These are phyloP conservation scores for Hyles euphorbiae DNA, from an alignment of 1,140 invertebrate species.

Conservation along the genomic window DNA sequence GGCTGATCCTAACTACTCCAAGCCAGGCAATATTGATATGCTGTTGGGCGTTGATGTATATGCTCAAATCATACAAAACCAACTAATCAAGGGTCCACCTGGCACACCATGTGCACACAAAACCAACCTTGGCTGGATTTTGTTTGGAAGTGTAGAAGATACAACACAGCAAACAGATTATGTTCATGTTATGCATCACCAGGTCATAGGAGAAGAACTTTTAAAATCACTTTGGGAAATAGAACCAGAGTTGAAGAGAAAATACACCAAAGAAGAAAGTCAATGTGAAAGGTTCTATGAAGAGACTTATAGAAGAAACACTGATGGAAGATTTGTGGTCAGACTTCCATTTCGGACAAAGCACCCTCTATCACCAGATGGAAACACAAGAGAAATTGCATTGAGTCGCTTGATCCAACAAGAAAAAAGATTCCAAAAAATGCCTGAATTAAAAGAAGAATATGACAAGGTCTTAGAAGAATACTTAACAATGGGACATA, in stretches of 20 bases:
- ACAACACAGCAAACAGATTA: conserved; percentile 6
- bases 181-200: conserved; percentile 21
- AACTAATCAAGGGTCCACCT: conserved; percentile 29
- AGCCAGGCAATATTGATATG: conserved; percentile 30
- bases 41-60: conserved; percentile 33
- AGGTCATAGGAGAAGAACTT: conserved; percentile 21
- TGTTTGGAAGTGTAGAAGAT: conserved; percentile 27
- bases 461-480: conserved; percentile 47
- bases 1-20: conserved; percentile 28
- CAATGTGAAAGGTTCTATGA: conserved; percentile 27
- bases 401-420: conserved; percentile 26
- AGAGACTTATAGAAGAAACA: conserved; percentile 20
- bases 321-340: conserved; percentile 22
- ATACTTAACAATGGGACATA: conserved; percentile 44
- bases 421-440: conserved; percentile 31
- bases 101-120: conserved; percentile 33
- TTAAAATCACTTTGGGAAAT: conserved; percentile 27
- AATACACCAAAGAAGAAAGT: conserved; percentile 24
- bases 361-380: conserved; percentile 9
- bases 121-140: conserved; percentile 40
- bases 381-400: conserved; percentile 28
- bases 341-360: conserved; percentile 25
- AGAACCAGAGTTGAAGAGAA: conserved; percentile 24
- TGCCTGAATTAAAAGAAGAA: conserved; percentile 30
- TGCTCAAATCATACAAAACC: conserved; percentile 26